Evolutionary conservation across 2,797 vertebrate genomes (phyloP).

Genomic region (Mergus octosetaceus): DNA sequence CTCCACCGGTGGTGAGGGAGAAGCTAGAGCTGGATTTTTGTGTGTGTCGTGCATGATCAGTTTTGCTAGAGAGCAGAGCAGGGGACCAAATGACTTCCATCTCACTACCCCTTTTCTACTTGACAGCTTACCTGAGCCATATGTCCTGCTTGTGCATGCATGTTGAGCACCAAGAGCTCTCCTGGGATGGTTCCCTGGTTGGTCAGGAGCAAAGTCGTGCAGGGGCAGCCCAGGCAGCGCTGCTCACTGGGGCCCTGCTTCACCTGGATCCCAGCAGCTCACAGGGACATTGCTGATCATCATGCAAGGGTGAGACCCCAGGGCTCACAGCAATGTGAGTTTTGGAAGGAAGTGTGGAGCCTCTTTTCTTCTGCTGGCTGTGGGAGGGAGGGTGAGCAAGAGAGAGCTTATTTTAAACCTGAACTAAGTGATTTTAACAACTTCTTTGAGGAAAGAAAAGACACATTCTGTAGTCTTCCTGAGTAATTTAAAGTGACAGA

Average conservation of each 20-base stretch:
- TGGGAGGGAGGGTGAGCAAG: constrained; percentile 30
- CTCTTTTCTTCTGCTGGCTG: not conserved
- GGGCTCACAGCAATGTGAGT: not conserved
- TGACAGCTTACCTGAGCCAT: not conserved
- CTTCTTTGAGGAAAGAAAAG: constrained; percentile 1
- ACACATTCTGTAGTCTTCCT: not conserved
- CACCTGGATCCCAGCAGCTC: not conserved
- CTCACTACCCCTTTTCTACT: not conserved
- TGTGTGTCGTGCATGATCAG: not conserved
- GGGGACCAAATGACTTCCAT: not conserved
- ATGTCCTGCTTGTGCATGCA: not conserved
- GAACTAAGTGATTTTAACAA: constrained; percentile 20
- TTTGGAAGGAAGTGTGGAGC: not conserved
- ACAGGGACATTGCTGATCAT: not conserved
- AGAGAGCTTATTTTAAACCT: constrained; percentile 12
- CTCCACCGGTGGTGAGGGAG: not conserved
- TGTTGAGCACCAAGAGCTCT: not conserved
- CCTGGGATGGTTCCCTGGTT: not conserved
- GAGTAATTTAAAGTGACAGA: constrained; percentile 43
- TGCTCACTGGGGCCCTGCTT: not conserved
- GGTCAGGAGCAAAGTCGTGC: not conserved
- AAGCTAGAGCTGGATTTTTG: not conserved
- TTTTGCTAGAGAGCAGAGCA: not conserved
- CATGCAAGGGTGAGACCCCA: not conserved
- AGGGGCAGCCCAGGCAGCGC: not conserved